Evolutionary conservation across 2,888 invertebrate species (phyloP), one percentile per base, ranked within the genome.

Genomic region (Drosophila melanosoma): DNA sequence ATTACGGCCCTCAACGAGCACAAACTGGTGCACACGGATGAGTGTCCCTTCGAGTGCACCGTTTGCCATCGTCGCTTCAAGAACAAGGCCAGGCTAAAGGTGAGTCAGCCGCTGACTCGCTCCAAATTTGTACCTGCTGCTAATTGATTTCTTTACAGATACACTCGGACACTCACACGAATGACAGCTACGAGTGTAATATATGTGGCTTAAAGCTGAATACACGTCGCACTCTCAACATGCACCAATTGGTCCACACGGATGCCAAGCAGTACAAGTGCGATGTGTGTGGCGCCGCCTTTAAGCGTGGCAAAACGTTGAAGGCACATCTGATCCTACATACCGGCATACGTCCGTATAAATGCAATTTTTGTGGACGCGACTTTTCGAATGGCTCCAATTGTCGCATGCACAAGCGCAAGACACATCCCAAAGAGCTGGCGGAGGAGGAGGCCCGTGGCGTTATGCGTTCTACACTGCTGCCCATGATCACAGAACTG

Each of bases 1-100:
- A 92, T 93, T 53, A 93, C 94, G 0, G 93, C 94, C 1, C 87
- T 94, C 1, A 94, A 93, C 64, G 94, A 94, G 66, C 94, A 94
- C 86, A 93, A 93, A 72, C 91, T 94, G 8, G 93, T 93, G 0
- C 94, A 94, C 74, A 93, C 93, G 29, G 93, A 93, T 35, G 93
- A 93, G 11, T 92, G 93, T 36, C 94, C 94, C 0, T 94, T 92
- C 74, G 92, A 93, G 64, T 94, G 94, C 81, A 83, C 91, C 0
- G 92, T 93, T 26, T 93, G 93, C 48, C 88, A 91, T 4, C 91
- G 92, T 26, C 81, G 87, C 1, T 93, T 93, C 65, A 93, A 93
- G 69, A 93, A 92, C 78, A 89, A 91, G 67, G 82, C 92, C 7
- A 79, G 92, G n/a, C 78, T 93, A 11, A 92, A 91, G 79, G 92